phyloP scores from a whole-genome alignment of 2,797 vertebrate species.

The Oryzias dopingdopingensis region DNA sequence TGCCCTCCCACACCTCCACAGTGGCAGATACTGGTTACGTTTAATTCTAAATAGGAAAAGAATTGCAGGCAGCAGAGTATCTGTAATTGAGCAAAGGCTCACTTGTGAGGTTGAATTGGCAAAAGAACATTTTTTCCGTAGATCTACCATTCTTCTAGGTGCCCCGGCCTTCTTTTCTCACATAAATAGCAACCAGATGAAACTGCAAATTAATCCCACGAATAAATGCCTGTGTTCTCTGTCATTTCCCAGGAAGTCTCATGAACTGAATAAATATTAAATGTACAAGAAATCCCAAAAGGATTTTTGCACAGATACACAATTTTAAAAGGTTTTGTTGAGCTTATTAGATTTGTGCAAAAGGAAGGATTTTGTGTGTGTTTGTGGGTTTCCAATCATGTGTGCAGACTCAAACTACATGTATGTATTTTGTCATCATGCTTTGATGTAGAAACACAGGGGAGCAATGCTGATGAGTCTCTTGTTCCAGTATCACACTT shows the following conservation, averaged over 20 bases:
- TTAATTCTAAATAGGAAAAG: constrained; percentile 14
- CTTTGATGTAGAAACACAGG: constrained; percentile 50
- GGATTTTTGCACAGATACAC: constrained; percentile 12
- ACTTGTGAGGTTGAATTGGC: not conserved
- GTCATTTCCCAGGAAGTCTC: constrained; percentile 38
- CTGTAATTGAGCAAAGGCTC: constrained; percentile 5
- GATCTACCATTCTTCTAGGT: constrained; percentile 4
- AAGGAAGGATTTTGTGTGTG: constrained; percentile 6
- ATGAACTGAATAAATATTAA: constrained; percentile 43
- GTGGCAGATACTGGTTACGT: constrained; percentile 2
- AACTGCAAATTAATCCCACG: constrained; percentile 19
- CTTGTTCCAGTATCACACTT: constrained; percentile 42
- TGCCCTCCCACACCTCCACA: constrained; percentile 7
- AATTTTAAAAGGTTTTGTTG: constrained; percentile 6
- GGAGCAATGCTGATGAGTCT: constrained; percentile 48
- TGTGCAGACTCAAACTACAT: constrained; percentile 22
- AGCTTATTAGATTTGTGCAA: constrained; percentile 15
- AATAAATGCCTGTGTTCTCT: constrained; percentile 32
- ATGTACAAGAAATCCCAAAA: constrained; percentile 22
- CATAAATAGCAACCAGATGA: constrained; percentile 19
- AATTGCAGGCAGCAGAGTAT: not conserved
- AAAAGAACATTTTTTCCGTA: not conserved
- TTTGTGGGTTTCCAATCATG: constrained; percentile 29
- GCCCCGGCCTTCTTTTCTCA: constrained; percentile 20
- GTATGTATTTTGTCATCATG: constrained; percentile 55